phyloP scores from a whole-genome alignment of 2,888 invertebrate species.

The Alloplasta piceator region DNA sequence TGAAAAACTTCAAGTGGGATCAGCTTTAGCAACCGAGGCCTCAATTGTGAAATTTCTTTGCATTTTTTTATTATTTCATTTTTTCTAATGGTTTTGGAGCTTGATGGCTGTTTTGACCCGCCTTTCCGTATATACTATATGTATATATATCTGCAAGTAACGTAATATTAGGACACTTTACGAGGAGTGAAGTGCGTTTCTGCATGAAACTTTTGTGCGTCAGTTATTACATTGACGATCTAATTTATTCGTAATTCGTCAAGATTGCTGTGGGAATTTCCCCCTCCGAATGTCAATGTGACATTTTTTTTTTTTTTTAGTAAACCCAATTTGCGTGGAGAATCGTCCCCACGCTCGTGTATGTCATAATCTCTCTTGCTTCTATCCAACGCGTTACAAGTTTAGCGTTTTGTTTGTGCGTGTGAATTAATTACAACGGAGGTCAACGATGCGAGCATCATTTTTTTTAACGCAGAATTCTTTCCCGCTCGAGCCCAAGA shows the following conservation, averaged over 20 bases:
- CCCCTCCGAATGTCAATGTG: slow-evolving; percentile 26
- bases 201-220: slow-evolving; percentile 46
- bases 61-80: no score
- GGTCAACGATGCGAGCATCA: slow-evolving; percentile 53
- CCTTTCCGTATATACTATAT: no score
- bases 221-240: slow-evolving; percentile 63
- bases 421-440: slow-evolving; percentile 63
- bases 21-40: no score
- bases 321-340: no score
- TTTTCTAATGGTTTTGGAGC: no score
- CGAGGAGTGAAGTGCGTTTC: slow-evolving; percentile 14
- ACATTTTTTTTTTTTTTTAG: neutral
- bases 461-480: slow-evolving; percentile 34
- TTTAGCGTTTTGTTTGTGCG: slow-evolving; percentile 34
- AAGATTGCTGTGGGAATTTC: slow-evolving; percentile 75
- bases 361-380: slow-evolving; percentile 8
- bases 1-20: no score
- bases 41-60: no score
- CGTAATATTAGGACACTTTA: neutral
- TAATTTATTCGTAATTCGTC: slow-evolving; percentile 74
- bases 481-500: slow-evolving; percentile 18
- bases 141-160: no score
- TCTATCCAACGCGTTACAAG: slow-evolving; percentile 17
- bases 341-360: slow-evolving; percentile 33
- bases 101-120: no score